Percentiles rank a stretch among this genome's conserved stretches.
Conservation (phyloP, 2,797 vertebrate genomes). For the Selene dorsalis region DNA sequence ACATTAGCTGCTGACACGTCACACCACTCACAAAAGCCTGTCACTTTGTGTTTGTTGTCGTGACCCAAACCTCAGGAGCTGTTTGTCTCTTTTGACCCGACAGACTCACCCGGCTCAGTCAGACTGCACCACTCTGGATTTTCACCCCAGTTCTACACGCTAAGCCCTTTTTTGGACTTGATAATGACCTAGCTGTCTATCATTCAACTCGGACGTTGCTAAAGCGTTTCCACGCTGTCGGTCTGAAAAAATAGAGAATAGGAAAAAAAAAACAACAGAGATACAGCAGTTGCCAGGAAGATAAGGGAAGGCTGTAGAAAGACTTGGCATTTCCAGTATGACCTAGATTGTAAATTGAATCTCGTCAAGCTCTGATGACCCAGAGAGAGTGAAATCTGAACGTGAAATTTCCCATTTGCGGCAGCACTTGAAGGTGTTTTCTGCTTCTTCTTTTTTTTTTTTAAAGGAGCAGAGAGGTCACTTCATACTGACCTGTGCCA, state of each 20-base stretch:
- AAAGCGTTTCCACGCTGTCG: constrained; percentile 30
- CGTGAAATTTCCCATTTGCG: constrained; percentile 36
- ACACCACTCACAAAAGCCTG: background rate
- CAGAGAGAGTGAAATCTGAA: constrained; percentile 22
- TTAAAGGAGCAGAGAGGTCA: background rate
- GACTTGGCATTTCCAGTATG: constrained; percentile 44
- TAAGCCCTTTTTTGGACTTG: constrained; percentile 30
- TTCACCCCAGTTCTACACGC: background rate
- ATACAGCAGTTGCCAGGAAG: constrained; percentile 24
- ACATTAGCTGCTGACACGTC: background rate
- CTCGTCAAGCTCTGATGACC: constrained; percentile 46
- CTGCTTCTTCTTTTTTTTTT: constrained; percentile 3
- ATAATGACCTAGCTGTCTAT: constrained; percentile 33
- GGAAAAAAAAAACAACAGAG: background rate
- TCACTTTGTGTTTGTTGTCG: too few relatives aligned
- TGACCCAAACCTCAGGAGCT: background rate
- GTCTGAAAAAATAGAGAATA: background rate
- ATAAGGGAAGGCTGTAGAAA: constrained; percentile 37
- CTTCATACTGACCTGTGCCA: constrained; percentile 4
- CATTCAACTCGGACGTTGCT: constrained; percentile 27
- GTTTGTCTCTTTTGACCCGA: background rate
- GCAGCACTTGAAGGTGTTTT: constrained; percentile 14
- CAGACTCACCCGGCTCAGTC: background rate
- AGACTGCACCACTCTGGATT: constrained; percentile 15
- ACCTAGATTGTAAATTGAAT: constrained; percentile 67